phyloP scores from a whole-genome alignment of 1,140 invertebrate genomes.

The Drosophila arawakana region DNA sequence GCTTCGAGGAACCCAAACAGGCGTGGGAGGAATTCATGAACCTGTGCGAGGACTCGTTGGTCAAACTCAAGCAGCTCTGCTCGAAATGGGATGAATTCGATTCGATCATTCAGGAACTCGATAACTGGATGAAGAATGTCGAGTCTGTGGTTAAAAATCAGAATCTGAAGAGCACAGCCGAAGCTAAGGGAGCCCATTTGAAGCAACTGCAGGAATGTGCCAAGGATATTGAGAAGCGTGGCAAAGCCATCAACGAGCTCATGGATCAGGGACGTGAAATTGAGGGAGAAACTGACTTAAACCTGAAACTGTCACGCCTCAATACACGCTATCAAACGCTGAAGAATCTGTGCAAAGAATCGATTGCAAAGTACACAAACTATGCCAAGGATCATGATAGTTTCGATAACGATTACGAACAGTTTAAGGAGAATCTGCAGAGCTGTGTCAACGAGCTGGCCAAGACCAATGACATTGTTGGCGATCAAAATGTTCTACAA shows the following conservation, averaged over 20 bases:
- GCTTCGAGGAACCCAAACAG: conserved; percentile 90
- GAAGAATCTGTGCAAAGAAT: conserved; percentile 93
- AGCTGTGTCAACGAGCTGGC: conserved; percentile 89
- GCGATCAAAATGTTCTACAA: conserved; percentile 93
- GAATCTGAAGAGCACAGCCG: conserved; percentile 93
- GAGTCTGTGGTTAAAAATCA: conserved; percentile 95
- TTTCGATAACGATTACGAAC: conserved; percentile 92
- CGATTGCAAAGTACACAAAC: conserved; percentile 91
- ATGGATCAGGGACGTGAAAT: conserved; percentile 89
- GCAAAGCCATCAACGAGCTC: conserved; percentile 89
- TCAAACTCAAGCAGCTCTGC: conserved; percentile 89
- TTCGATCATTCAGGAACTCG: conserved; percentile 90
- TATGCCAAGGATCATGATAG: conserved; percentile 93
- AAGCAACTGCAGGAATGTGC: conserved; percentile 91
- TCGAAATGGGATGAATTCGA: conserved; percentile 93
- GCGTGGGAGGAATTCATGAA: conserved; percentile 92
- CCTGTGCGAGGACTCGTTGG: conserved; percentile 88
- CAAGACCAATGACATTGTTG: conserved; percentile 93
- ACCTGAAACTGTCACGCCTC: conserved; percentile 91
- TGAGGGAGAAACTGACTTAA: conserved; percentile 91
- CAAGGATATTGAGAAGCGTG: conserved; percentile 90
- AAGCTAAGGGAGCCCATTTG: conserved; percentile 92
- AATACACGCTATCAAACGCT: conserved; percentile 93
- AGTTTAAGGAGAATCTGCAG: conserved; percentile 91
- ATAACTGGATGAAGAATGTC: conserved; percentile 93